These are phyloP conservation scores for Apomyelois bistriatella DNA, from an alignment of 2,888 invertebrate species.

Conservation along the genomic window DNA sequence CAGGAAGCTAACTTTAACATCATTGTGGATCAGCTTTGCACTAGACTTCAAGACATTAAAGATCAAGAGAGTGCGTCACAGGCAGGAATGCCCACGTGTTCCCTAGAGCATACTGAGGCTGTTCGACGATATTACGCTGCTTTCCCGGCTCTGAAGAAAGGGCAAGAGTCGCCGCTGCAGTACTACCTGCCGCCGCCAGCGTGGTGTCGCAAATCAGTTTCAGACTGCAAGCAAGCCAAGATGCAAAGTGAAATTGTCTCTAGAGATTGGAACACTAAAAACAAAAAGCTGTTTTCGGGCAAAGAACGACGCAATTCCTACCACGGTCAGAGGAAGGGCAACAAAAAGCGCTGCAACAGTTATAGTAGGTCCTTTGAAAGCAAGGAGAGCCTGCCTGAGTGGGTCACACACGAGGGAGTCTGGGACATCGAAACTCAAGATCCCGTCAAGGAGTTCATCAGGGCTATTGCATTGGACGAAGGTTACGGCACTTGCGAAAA, in stretches of 20 bases:
- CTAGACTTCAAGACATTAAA: constrained; percentile 86
- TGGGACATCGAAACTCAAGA: constrained; percentile 76
- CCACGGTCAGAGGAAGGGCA: constrained; percentile 59
- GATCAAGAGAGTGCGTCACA: constrained; percentile 59
- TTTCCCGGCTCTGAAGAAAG: constrained; percentile 84
- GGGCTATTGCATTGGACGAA: constrained; percentile 70
- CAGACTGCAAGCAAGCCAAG: constrained; percentile 46
- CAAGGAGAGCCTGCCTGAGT: constrained; percentile 74
- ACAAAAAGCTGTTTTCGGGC: constrained; percentile 53
- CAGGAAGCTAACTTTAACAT: constrained; percentile 90
- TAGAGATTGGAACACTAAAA: constrained; percentile 62
- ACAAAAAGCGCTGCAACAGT: constrained; percentile 60
- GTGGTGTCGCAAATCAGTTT: constrained; percentile 60
- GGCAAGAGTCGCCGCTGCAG: constrained; percentile 62
- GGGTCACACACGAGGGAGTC: constrained; percentile 75
- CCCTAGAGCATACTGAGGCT: constrained; percentile 81
- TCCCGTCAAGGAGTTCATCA: constrained; percentile 70
- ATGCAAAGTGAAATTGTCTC: constrained; percentile 65
- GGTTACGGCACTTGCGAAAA: constrained; percentile 77
- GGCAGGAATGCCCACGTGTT: constrained; percentile 77
- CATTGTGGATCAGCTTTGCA: constrained; percentile 90
- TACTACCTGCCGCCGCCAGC: constrained; percentile 69
- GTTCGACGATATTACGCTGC: constrained; percentile 88
- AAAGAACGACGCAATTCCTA: constrained; percentile 70
- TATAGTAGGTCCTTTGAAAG: constrained; percentile 68